phyloP scores from a whole-genome alignment of 2,888 invertebrate genomes.

The Callosobruchus maculatus region DNA sequence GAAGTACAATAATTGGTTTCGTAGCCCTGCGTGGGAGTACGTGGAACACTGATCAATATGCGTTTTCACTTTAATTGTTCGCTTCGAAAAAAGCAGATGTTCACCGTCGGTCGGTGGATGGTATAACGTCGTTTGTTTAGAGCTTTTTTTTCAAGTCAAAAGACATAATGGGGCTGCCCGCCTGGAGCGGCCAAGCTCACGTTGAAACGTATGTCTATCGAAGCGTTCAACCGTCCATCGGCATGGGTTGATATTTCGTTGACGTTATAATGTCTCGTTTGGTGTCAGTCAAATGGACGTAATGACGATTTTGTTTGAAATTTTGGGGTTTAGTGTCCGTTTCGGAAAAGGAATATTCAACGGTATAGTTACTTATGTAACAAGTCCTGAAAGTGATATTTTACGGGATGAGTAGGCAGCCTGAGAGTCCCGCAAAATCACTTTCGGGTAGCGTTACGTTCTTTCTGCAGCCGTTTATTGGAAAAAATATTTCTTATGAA shows the following conservation, averaged over 20 bases:
- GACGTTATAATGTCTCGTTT: not conserved
- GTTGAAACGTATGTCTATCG: not conserved
- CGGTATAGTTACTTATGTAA: no score
- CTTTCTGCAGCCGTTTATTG: no score
- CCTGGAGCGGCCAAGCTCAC: not conserved
- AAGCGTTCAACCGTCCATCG: not conserved
- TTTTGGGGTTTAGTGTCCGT: no score
- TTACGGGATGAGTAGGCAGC: no score
- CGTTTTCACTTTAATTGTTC: slow-evolving; percentile 37
- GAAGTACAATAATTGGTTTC: slow-evolving; percentile 33
- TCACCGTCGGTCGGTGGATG: slow-evolving; percentile 9
- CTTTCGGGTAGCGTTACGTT: no score
- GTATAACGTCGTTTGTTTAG: not conserved
- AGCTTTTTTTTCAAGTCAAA: not conserved
- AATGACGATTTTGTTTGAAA: no score
- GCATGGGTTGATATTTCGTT: not conserved
- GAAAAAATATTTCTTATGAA: no score
- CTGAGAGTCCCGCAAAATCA: no score
- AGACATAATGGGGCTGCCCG: not conserved
- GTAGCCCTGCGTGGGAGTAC: slow-evolving; percentile 25
- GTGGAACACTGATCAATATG: slow-evolving; percentile 26
- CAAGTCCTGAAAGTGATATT: no score
- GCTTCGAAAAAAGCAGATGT: slow-evolving; percentile 25
- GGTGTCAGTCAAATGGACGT: no score
- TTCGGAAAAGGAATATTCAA: no score